Evolutionary conservation across 2,113 vertebrate species (phyloP), one percentile per base, ranked within the genome.

Genomic region (Ammodytes marinus): DNA sequence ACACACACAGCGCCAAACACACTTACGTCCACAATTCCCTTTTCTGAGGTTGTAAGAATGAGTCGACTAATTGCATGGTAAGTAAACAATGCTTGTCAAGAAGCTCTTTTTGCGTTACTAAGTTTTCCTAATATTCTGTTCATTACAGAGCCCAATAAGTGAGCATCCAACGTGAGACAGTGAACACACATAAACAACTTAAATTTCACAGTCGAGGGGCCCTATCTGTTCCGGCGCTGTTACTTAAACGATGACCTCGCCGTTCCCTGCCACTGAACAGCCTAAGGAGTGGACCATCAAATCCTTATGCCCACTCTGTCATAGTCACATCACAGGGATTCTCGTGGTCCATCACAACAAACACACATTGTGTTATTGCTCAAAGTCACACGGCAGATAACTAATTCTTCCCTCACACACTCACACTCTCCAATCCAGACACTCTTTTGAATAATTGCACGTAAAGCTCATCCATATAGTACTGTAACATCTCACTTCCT

Each of bases 221-320:
- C 77, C 65, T 49, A 67, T 88, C 78, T 83, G 52, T 82, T 88
- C 58, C 57, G 66, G 8, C 50, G 5, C 43, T 80, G 55, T 52
- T 49, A 52, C 64, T 77, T 86, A 83, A 90, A 77, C 54, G 71
- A 74, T 85, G 68, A 80, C 52, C 71, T 82, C 64, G 84, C 67
- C 82, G 60, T 86, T 84, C 64, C 68, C 61, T 73, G 63, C 69
- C 86, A 57, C 81, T 91, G 88, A 87, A 70, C 83, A 84, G 66
- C 87, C 87, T 65, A 46, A 87, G 60, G 27, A 27, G 27, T 27
- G 27, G 82, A 84, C 68, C 69, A 69, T 85, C 80, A 78, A 77
- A 80, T 83, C 50, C 49, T 76, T 39, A 73, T 84, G 27, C 67
- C 69, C 27, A 58, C 57, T 73, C 63, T 61, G 27, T 67, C 57